Evolutionary conservation across 2,797 vertebrate genomes (phyloP), one percentile per base, ranked within the genome.

Genomic region (Lophotriccus pileatus): DNA sequence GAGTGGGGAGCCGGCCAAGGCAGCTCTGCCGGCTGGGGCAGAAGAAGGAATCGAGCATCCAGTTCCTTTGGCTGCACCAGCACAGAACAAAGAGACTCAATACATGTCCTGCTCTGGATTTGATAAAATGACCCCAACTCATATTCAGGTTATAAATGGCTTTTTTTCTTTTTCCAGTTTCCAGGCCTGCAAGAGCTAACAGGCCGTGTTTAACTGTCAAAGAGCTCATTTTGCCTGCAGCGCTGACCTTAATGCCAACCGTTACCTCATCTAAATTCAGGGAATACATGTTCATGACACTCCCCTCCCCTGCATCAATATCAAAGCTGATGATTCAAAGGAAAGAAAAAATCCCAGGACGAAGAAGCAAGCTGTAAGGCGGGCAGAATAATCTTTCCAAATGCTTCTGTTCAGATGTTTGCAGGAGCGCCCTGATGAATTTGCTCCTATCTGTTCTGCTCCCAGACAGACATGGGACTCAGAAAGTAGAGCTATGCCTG

Each of bases 251-350:
- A 64, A 86, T 82, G 92, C 94, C 92, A 96, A 72, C 86, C 70
- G 95, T 95, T 93, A 94, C 93, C 89, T 96, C 93, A 95, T 76
- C 93, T 82, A 74, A 87, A 84, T 88, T 78, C 87, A 93, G 73
- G 73, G 90, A 95, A 93, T 89, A 81, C 75, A n/a, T 17, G 72
- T 74, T 82, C 44, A 1, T 44, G 44, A 79, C 5, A 41, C 74
- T 84, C 83, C 83, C 74, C 90, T 88, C 60, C 60, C 41, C 83
- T 79, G 62, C 83, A 79, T 77, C 84, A 60, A 8, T 82, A 92
- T 82, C 67, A 77, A 59, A 55, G 70, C 69, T 87, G 70, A 81
- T 62, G 63, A 88, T 55, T 87, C 91, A 94, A 91, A 93, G 75
- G n/a, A 76, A 88, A 84, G 28, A 83, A 84, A 36, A 66, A 46